Percentiles rank a stretch among this genome's conserved stretches.
These are phyloP conservation scores for Stegastes partitus DNA, from an alignment of 2,113 vertebrate species.

Conservation along the genomic window DNA sequence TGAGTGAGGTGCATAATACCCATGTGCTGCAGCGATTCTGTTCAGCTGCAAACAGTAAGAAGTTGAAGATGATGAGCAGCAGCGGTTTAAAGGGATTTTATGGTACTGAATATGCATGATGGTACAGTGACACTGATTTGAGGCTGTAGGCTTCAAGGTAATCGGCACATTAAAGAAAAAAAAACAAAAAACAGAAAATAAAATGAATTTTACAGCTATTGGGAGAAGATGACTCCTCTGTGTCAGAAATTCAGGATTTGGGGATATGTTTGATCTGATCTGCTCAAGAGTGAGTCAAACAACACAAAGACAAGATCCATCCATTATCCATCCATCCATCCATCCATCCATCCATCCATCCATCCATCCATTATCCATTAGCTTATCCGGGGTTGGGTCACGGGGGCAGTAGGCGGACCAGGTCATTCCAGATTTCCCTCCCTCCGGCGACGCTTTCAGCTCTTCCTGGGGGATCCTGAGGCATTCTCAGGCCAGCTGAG, in stretches of 20 bases:
- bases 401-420: no score
- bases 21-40: background rate
- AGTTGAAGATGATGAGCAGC: background rate
- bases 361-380: no score
- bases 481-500: no score
- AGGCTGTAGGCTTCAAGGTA: conserved; percentile 1
- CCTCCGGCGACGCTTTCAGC: no score
- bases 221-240: background rate
- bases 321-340: no score
- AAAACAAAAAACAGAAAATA: background rate
- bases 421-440: no score
- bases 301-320: background rate
- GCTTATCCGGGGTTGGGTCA: no score
- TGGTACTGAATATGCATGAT: conserved; percentile 2
- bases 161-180: background rate
- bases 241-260: background rate
- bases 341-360: no score
- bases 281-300: background rate
- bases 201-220: no score
- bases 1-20: conserved; percentile 39
- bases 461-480: no score
- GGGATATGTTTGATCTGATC: background rate
- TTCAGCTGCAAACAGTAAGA: conserved; percentile 13
- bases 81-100: background rate
- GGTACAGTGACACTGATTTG: background rate